A percentile compares a stretch with the other conserved stretches of the same genome.
Evolutionary conservation across 2,888 invertebrate genomes (phyloP).

Genomic region (Lasiommata megera): DNA sequence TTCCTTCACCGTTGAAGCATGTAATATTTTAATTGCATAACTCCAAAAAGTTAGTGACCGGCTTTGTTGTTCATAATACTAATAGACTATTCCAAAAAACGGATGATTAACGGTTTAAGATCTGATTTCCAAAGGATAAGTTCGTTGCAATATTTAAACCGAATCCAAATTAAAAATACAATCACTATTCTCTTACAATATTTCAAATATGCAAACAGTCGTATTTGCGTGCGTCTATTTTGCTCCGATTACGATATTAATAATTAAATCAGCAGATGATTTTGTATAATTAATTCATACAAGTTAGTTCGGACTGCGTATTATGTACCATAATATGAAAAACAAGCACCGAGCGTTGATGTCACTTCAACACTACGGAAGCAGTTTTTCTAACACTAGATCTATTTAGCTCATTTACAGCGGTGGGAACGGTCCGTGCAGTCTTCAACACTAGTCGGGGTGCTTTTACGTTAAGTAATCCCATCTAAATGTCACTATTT

Average conservation of each 20-base stretch:
- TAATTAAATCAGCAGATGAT: conserved; percentile 34
- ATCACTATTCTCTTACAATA: too few relatives aligned
- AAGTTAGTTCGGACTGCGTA: conserved; percentile 47
- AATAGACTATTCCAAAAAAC: too few relatives aligned
- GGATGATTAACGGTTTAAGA: too few relatives aligned
- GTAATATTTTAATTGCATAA: too few relatives aligned
- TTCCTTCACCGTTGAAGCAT: too few relatives aligned
- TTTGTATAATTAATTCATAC: conserved; percentile 20
- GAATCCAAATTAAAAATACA: too few relatives aligned
- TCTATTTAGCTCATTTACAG: conserved; percentile 50
- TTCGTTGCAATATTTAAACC: too few relatives aligned
- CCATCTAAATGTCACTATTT: conserved; percentile 5
- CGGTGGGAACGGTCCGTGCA: conserved; percentile 33
- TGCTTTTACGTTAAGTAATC: conserved; percentile 10
- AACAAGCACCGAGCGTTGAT: conserved; percentile 45
- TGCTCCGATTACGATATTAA: conserved; percentile 19
- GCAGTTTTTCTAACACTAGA: conserved; percentile 36
- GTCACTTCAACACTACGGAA: conserved; percentile 39
- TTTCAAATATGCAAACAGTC: not conserved
- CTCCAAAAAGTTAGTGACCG: too few relatives aligned
- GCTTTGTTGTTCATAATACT: too few relatives aligned
- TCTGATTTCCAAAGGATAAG: too few relatives aligned
- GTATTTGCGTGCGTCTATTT: not conserved
- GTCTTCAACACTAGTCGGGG: conserved; percentile 25
- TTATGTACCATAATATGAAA: conserved; percentile 51